These are phyloP conservation scores for Calameuta pallipes DNA, from an alignment of 2,888 invertebrate species.

Conservation along the genomic window DNA sequence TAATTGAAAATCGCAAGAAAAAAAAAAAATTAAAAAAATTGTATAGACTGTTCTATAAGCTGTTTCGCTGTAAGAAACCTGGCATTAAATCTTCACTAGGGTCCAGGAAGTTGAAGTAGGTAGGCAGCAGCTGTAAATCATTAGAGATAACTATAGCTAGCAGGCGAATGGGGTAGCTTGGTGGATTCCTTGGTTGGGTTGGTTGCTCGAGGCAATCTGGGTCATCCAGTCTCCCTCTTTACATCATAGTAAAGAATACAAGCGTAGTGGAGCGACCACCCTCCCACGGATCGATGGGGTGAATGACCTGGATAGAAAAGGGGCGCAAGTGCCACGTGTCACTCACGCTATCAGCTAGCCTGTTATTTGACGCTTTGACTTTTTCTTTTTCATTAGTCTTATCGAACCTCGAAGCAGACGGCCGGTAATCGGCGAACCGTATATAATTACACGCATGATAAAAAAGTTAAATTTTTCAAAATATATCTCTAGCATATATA, in stretches of 20 bases:
- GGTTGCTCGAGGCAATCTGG: slow-evolving; percentile 25
- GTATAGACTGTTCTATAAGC: neutral
- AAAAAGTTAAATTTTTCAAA: neutral
- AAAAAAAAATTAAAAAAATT: too few relatives aligned
- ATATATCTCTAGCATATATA: neutral
- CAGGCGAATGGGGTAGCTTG: slow-evolving; percentile 29
- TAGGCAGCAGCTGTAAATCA: slow-evolving; percentile 38
- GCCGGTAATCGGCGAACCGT: too few relatives aligned
- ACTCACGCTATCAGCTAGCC: neutral
- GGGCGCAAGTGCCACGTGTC: slow-evolving; percentile 31
- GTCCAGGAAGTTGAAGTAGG: neutral
- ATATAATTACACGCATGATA: neutral
- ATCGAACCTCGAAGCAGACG: neutral
- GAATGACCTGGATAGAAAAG: slow-evolving; percentile 31
- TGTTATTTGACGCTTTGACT: neutral
- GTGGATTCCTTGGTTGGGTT: slow-evolving; percentile 6
- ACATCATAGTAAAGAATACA: slow-evolving; percentile 25
- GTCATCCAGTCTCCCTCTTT: slow-evolving; percentile 24
- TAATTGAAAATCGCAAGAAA: neutral
- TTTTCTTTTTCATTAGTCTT: neutral
- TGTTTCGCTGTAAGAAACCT: neutral
- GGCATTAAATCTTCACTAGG: neutral
- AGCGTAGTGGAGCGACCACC: slow-evolving; percentile 20
- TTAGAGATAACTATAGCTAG: slow-evolving; percentile 40
- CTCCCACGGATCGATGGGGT: slow-evolving; percentile 41